Evolutionary conservation across 2,797 vertebrate genomes (phyloP).

Genomic region (Tachyglossus aculeatus): DNA sequence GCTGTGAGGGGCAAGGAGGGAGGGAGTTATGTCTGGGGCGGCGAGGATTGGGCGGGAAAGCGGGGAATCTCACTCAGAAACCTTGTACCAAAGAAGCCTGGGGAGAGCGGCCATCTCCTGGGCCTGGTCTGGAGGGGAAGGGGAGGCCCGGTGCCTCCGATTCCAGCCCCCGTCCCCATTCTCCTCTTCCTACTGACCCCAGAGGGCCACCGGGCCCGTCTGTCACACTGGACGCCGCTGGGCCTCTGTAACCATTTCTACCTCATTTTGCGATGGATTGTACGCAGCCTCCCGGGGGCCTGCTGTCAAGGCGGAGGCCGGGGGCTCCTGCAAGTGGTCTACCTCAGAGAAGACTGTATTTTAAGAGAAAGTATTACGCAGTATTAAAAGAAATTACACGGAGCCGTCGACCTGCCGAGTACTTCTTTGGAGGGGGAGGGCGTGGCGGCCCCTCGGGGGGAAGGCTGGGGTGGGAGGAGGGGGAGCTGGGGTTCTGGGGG

Average conservation of each 20-base stretch:
- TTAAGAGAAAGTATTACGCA: constrained; percentile 95
- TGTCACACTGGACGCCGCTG: too few species aligned
- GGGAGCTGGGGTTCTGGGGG: neutral
- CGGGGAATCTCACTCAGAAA: too few species aligned
- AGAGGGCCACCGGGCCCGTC: neutral
- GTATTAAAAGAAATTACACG: constrained; percentile 94
- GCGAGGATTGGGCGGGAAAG: neutral
- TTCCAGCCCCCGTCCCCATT: neutral
- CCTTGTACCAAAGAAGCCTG: constrained; percentile 64
- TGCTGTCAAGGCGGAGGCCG: too few species aligned
- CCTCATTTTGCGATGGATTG: constrained; percentile 97
- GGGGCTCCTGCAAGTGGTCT: constrained; percentile 96
- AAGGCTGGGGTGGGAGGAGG: neutral
- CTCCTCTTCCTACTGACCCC: constrained; percentile 18
- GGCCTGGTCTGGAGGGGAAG: too few species aligned
- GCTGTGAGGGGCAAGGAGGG: constrained; percentile 14
- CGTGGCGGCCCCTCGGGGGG: neutral
- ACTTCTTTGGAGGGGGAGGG: constrained; percentile 37
- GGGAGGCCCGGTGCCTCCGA: neutral
- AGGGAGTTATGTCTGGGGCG: constrained; percentile 28
- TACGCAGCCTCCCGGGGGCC: constrained; percentile 99
- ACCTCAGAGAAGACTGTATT: constrained; percentile 99
- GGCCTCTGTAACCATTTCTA: constrained; percentile 98
- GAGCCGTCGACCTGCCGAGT: constrained; percentile 27
- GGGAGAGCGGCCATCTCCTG: too few species aligned